Percentiles rank a stretch among this genome's conserved stretches.
Evolutionary conservation across 2,113 vertebrate genomes (phyloP).

Genomic region (Myotis davidii): DNA sequence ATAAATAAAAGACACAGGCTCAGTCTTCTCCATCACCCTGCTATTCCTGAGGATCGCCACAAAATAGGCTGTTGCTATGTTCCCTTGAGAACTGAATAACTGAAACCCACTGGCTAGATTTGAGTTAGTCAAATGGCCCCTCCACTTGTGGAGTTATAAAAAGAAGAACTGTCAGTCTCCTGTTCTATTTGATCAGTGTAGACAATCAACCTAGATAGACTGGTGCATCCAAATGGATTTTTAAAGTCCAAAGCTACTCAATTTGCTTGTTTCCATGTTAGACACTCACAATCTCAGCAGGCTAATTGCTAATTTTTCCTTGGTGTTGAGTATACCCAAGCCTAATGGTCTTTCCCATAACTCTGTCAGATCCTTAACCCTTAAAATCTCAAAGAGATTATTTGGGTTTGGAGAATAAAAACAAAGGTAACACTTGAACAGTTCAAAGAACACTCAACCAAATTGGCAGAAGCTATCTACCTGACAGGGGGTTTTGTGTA

Average conservation of each 20-base stretch:
- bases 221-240: neutral
- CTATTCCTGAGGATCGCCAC: neutral
- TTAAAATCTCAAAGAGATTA: neutral
- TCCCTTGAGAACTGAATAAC: neutral
- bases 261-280: slow-evolving; percentile 8
- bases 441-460: slow-evolving; percentile 1
- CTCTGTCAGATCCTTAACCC: neutral
- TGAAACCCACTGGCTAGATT: neutral
- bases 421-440: neutral
- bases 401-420: neutral
- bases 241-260: neutral
- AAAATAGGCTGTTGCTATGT: neutral
- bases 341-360: neutral
- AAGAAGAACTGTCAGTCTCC: neutral
- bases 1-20: neutral
- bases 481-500: neutral
- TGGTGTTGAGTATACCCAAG: neutral
- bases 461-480: neutral
- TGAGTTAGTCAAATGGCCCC: neutral
- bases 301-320: neutral
- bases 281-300: neutral
- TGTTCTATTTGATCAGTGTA: neutral
- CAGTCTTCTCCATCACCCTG: neutral
- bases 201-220: neutral
- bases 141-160: neutral